Conservation (phyloP, 2,888 invertebrate genomes). For the Latrodectus elegans region DNA sequence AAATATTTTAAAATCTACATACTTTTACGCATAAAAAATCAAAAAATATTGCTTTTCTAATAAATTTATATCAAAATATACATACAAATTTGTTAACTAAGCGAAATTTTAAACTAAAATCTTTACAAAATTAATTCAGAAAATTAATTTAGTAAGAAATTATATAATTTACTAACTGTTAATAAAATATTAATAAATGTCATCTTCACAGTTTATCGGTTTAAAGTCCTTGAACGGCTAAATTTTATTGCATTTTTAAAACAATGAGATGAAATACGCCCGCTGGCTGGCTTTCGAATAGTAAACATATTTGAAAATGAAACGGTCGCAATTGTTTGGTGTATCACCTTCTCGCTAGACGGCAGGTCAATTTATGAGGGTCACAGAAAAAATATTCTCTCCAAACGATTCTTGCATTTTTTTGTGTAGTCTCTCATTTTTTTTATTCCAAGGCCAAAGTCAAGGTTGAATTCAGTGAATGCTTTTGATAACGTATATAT, state of each 20-base stretch:
- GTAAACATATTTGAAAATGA: background rate
- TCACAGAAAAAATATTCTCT: background rate
- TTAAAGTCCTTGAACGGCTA: background rate
- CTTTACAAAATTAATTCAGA: no score
- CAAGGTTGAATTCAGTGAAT: slow-evolving; percentile 6
- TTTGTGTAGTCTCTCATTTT: background rate
- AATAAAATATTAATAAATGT: no score
- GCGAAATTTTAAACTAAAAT: no score
- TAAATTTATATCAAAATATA: no score
- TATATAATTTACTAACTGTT: no score
- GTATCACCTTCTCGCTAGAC: background rate
- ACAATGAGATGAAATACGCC: background rate
- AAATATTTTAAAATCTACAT: no score
- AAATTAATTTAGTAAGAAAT: no score
- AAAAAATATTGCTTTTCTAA: no score
- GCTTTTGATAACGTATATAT: background rate
- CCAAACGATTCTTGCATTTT: slow-evolving; percentile 3
- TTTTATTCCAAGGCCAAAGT: slow-evolving; percentile 20
- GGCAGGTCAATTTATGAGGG: slow-evolving; percentile 19
- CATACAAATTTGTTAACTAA: no score
- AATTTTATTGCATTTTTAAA: background rate
- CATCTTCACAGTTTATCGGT: no score
- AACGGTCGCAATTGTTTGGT: background rate
- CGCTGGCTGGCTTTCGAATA: background rate
- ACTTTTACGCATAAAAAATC: no score